A percentile compares a stretch with the other conserved stretches of the same genome.
Evolutionary conservation across 2,888 invertebrate species (phyloP).

Genomic region (Catocala sponsa): DNA sequence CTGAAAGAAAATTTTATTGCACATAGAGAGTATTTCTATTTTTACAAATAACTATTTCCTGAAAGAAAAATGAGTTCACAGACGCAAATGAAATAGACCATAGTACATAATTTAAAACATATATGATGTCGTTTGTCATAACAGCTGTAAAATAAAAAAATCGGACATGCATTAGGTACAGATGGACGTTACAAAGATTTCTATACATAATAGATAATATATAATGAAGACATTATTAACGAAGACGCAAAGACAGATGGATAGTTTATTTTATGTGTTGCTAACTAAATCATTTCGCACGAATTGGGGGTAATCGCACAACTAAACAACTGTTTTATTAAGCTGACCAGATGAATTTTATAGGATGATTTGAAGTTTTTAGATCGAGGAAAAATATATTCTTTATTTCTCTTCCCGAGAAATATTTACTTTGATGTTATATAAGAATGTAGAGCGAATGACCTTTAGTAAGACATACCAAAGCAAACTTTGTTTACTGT

Average conservation of each 20-base stretch:
- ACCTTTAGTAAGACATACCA: constrained; percentile 4
- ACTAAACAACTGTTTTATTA: constrained; percentile 48
- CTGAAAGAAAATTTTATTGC: neutral
- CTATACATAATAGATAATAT: constrained; percentile 8
- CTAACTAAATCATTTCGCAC: constrained; percentile 42
- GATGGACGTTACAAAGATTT: constrained; percentile 10
- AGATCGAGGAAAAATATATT: constrained; percentile 30
- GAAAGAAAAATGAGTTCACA: neutral
- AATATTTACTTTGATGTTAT: constrained; percentile 40
- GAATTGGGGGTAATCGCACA: constrained; percentile 46
- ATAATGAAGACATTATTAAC: constrained; percentile 10
- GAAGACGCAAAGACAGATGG: constrained; percentile 18
- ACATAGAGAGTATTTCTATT: neutral
- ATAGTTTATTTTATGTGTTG: constrained; percentile 24
- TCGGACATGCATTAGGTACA: neutral
- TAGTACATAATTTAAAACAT: constrained; percentile 3
- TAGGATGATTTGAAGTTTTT: constrained; percentile 42
- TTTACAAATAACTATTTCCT: neutral
- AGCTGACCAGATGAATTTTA: constrained; percentile 46
- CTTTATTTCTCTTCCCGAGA: constrained; percentile 31
- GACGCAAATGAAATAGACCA: neutral
- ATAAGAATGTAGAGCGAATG: constrained; percentile 20
- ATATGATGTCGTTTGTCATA: neutral
- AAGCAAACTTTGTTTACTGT: neutral
- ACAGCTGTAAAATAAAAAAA: constrained; percentile 2